These are phyloP conservation scores for Siderastrea radians DNA, from an alignment of 92 coral and sea anemone species.

Conservation along the genomic window DNA sequence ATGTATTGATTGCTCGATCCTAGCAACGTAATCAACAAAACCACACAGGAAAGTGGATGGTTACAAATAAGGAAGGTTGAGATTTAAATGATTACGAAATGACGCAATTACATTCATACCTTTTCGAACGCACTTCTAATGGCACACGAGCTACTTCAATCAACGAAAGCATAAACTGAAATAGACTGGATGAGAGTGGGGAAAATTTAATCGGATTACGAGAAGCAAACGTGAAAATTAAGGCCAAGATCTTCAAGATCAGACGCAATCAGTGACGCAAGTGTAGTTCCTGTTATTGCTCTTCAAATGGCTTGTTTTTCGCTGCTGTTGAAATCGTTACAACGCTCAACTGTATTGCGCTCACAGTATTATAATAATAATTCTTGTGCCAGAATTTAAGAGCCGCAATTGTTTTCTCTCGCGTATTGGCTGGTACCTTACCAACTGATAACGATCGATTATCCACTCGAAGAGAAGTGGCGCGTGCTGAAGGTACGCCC, in stretches of 20 bases:
- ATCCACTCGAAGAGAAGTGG: too few species aligned
- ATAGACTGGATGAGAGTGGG: neutral
- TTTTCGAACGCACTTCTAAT: too few species aligned
- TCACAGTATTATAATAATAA: too few species aligned
- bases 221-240: too few species aligned
- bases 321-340: neutral
- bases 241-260: neutral
- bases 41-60: neutral
- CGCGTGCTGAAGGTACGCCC: too few species aligned
- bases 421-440: too few species aligned
- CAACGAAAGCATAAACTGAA: neutral
- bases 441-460: too few species aligned
- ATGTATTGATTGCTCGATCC: neutral
- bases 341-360: too few species aligned
- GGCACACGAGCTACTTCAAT: neutral
- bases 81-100: neutral
- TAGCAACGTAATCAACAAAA: neutral
- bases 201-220: neutral
- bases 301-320: neutral
- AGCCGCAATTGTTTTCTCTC: too few species aligned
- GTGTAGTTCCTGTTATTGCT: neutral
- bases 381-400: too few species aligned
- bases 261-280: neutral
- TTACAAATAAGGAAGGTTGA: neutral
- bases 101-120: too few species aligned